Evolutionary conservation across 1,140 invertebrate species (phyloP), one percentile per base, ranked within the genome.

Genomic region (Achroia grisella): DNA sequence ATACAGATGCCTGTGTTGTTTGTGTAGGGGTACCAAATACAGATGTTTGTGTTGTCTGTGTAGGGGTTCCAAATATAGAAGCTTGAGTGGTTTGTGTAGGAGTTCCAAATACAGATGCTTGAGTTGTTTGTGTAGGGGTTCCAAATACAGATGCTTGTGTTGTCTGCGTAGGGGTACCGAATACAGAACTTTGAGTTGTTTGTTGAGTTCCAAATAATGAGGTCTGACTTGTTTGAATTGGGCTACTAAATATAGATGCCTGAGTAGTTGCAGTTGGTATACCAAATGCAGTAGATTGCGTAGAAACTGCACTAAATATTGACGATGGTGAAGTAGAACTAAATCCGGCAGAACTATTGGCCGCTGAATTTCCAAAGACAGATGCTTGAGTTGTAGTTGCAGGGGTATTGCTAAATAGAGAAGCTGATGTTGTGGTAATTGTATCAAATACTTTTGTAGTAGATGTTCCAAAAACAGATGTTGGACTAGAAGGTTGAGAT

Each of bases 81-180:
- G 56, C 37, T 37, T 62, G 58, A 4, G 64, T 67, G 10, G 54
- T 44, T 34, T 39, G 43, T 8, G 56, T 47, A 2, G 56, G 43
- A 6, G 56, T 31, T 9, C 58, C 63, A 39, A 72, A 69, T 11
- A 67, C 41, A 3, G 67, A 62, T 0, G 61, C 10, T 46, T 61
- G 56, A n/a, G 56, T 59, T 10, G 53, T 41, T 9, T 49, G 27
- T 28, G 48, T 13, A 15, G 46, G 29, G 33, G 43, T 39, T 17
- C 48, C 52, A 31, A 52, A 57, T 23, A 51, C 33, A 0, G 53
- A 56, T 8, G 41, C 27, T 43, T 50, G 48, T 0, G 55, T 44
- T 23, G 52, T 51, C 9, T 47, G 13, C n/a, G 49, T 30, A 1
- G 49, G 8, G 12, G 31, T 34, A 34, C 44, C 53, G 35, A 59